Evolutionary conservation across 2,888 invertebrate species (phyloP).

Genomic region (Ophonus ardosiacus): DNA sequence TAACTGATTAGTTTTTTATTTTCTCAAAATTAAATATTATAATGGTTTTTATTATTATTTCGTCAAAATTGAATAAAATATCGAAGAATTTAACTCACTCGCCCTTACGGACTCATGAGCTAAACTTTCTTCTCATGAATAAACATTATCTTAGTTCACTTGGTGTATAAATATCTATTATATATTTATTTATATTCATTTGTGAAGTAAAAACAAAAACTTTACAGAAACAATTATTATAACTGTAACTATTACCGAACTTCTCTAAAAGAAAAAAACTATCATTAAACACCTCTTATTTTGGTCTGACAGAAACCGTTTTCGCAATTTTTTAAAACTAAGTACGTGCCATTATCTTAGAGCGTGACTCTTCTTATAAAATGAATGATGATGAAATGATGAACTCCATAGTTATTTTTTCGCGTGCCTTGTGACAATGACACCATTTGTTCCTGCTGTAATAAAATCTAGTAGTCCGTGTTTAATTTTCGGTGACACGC

Average conservation of each 20-base stretch:
- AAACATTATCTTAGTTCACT: too few relatives aligned
- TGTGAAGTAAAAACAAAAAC: too few relatives aligned
- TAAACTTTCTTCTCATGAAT: too few relatives aligned
- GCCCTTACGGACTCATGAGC: too few relatives aligned
- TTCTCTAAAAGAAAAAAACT: not conserved
- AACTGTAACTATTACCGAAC: not conserved
- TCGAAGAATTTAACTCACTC: too few relatives aligned
- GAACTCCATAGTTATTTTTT: not conserved
- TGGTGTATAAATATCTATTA: too few relatives aligned
- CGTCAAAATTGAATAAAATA: too few relatives aligned
- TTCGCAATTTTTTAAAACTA: not conserved
- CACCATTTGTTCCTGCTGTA: not conserved
- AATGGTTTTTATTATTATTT: too few relatives aligned
- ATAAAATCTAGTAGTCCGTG: not conserved
- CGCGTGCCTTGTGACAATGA: not conserved
- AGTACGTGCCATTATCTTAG: not conserved
- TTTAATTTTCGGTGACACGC: not conserved
- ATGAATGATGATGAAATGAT: not conserved
- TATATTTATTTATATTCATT: too few relatives aligned
- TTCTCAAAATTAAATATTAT: too few relatives aligned
- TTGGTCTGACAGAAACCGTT: not conserved
- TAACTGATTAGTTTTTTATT: too few relatives aligned
- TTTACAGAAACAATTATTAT: not conserved
- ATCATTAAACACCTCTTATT: not conserved
- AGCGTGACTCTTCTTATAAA: not conserved